These are phyloP conservation scores for Gymnarchus niloticus DNA, from an alignment of 2,113 vertebrate species.

Conservation along the genomic window DNA sequence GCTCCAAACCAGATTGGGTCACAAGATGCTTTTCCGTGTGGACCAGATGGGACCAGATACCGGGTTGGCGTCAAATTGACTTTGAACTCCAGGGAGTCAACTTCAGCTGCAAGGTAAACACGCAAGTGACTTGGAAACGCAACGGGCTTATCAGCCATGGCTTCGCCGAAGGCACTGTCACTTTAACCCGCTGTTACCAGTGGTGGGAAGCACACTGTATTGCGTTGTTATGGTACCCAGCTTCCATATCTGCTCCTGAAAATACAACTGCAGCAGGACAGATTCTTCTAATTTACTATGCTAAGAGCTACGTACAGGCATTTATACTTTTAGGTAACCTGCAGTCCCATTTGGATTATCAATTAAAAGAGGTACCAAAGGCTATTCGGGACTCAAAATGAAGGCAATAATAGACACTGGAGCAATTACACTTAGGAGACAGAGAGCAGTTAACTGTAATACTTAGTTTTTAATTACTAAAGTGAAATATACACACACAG, in stretches of 20 bases:
- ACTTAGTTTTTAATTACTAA: neutral
- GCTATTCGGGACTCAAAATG: neutral
- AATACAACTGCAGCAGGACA: neutral
- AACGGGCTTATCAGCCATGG: slow-evolving; percentile 7
- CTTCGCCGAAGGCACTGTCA: neutral
- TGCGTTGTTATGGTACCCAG: neutral
- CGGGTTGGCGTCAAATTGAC: slow-evolving; percentile 12
- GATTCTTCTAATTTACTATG: neutral
- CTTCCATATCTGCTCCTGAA: neutral
- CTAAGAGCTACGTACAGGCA: neutral
- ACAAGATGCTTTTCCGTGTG: slow-evolving; percentile 14
- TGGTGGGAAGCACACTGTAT: neutral
- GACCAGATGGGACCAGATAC: slow-evolving; percentile 19
- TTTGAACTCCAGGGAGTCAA: slow-evolving; percentile 11
- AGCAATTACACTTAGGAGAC: neutral
- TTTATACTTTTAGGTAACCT: neutral
- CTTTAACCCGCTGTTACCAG: slow-evolving; percentile 10
- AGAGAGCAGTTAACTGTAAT: neutral
- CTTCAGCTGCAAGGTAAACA: slow-evolving; percentile 6
- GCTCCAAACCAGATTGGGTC: slow-evolving; percentile 8
- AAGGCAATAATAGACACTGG: neutral
- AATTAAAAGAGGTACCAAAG: neutral
- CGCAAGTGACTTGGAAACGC: neutral
- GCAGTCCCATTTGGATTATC: neutral
- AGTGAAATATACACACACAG: neutral